Evolutionary conservation across 2,113 vertebrate species (phyloP), one percentile per base, ranked within the genome.

Genomic region (Pollachius pollachius): DNA sequence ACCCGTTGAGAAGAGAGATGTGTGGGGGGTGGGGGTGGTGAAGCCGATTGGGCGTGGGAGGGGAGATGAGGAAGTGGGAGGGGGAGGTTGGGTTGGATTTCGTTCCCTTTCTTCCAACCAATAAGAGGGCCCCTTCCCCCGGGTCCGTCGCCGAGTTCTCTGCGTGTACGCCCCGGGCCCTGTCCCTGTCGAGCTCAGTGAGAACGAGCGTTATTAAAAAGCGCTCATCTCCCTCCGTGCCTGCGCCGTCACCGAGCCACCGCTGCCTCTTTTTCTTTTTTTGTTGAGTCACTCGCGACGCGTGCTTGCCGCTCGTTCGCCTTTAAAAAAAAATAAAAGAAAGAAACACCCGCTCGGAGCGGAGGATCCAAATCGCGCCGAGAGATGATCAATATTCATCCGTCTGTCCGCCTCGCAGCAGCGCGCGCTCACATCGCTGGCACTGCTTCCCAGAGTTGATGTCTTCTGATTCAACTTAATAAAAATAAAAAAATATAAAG

Each of bases 161-260:
- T 52, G 57, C 34, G 54, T 69, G 57, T 77, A 56, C 62, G 65
- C 81, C 66, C 56, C 69, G 16, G 73, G 81, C 64, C 41, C 73
- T 85, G 77, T 77, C 62, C 76, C 61, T 74, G 71, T 71, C 63
- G 23, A 75, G 52, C 69, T 76, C 68, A 72, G 66, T 15, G 11
- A 64, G 70, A 78, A 73, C 57, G 59, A 23, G 60, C 67, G 74
- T 81, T 86, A 75, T 70, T 82, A 74, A 84, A 83, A 81, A 76
- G 3, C 64, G 15, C 37, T 68, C 52, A 48, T 73, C 59, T 34
- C 41, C 69, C 15, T 12, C 18, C 41, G 25, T 74, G 75, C 65
- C 64, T 76, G 4, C 6, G 4, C 30, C 30, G 30, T 34, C 30
- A 34, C 30, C 30, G 30, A 34, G 30, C 30, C 6, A 7, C 30